These are phyloP conservation scores for Choreutis nemorana DNA, from an alignment of 2,888 invertebrate species.

Conservation along the genomic window DNA sequence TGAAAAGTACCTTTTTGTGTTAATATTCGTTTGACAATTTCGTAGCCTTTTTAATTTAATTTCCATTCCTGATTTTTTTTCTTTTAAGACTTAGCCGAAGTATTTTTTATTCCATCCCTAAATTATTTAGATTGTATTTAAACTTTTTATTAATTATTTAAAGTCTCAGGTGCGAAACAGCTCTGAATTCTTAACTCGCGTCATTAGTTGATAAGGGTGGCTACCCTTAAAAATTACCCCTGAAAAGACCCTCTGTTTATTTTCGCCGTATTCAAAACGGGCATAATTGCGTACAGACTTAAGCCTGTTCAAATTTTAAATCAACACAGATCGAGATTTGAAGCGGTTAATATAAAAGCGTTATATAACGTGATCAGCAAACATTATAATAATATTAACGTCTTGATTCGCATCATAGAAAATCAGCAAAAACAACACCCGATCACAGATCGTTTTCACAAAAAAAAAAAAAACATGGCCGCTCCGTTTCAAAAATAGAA, in stretches of 20 bases:
- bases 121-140: slow-evolving; percentile 8
- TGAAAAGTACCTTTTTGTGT: too few species aligned
- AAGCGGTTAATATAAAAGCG: too few species aligned
- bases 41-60: neutral
- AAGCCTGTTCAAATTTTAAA: slow-evolving; percentile 33
- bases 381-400: too few species aligned
- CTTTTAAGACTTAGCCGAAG: too few species aligned
- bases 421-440: too few species aligned
- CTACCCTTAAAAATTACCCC: slow-evolving; percentile 11
- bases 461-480: neutral
- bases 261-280: slow-evolving; percentile 29
- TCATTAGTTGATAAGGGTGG: slow-evolving; percentile 48
- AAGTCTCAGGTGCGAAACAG: slow-evolving; percentile 37
- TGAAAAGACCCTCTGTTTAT: slow-evolving; percentile 31
- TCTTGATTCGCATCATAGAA: too few species aligned
- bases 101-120: too few species aligned
- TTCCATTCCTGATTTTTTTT: neutral
- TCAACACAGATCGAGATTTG: too few species aligned
- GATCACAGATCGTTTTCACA: too few species aligned
- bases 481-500: slow-evolving; percentile 7
- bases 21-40: neutral
- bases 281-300: slow-evolving; percentile 35
- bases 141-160: slow-evolving; percentile 18
- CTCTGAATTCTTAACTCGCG: slow-evolving; percentile 34
- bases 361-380: too few species aligned